Conservation (phyloP, 2,888 invertebrate species). For the Microctonus aethiopoides region DNA sequence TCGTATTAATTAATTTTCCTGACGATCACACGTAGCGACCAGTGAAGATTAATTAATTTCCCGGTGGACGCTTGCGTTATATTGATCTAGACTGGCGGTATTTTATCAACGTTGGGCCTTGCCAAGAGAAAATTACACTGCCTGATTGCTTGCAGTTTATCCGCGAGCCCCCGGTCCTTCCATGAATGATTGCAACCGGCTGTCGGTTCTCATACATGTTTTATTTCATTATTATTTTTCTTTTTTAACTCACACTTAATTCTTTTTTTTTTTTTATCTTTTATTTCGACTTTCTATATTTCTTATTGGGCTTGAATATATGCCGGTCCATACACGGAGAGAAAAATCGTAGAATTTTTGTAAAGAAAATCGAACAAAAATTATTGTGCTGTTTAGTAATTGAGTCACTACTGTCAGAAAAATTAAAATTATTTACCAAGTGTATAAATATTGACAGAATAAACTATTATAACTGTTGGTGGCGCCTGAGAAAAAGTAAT, state of each 20-base stretch:
- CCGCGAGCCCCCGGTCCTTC: slow-evolving; percentile 27
- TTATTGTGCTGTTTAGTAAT: too few species aligned
- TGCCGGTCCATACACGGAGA: too few species aligned
- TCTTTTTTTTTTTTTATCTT: not conserved
- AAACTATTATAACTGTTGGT: too few species aligned
- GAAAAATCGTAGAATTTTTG: too few species aligned
- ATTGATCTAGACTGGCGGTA: slow-evolving; percentile 44
- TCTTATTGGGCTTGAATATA: too few species aligned
- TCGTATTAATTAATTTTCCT: slow-evolving; percentile 52
- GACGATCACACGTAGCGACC: slow-evolving; percentile 43
- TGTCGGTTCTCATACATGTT: slow-evolving; percentile 23
- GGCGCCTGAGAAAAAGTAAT: too few species aligned
- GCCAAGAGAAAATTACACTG: slow-evolving; percentile 40
- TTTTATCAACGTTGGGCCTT: slow-evolving; percentile 39
- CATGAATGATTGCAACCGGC: slow-evolving; percentile 39
- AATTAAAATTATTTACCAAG: too few species aligned
- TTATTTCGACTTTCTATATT: not conserved
- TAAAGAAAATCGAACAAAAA: too few species aligned
- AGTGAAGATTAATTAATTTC: slow-evolving; percentile 51
- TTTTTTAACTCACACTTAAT: not conserved
- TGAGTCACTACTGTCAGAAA: too few species aligned
- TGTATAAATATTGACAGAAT: too few species aligned
- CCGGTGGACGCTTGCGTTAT: slow-evolving; percentile 36
- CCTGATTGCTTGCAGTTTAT: slow-evolving; percentile 40
- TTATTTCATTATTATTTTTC: slow-evolving; percentile 2